Base-by-base conservation (phyloP, 1,140 invertebrate genomes). In the Heterodera carotae region DNA sequence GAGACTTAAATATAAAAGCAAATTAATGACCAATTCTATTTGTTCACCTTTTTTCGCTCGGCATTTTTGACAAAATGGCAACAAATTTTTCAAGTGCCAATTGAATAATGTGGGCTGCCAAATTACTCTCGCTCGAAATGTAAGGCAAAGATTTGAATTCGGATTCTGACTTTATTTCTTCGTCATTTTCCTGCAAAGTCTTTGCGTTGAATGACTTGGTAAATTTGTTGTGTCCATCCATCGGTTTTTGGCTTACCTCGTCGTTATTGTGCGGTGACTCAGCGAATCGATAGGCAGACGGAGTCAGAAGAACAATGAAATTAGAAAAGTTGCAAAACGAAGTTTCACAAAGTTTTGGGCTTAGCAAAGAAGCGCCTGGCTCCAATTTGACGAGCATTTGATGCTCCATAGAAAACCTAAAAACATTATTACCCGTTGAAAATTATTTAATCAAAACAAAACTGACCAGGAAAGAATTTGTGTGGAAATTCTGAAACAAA, bases 1-100 rank as follows among this genome's bases (percentile, higher is more conserved):
- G 31, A 78, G 48, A 39, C 77, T 78, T 43, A 78, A 79, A 53
- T 29, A 29, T 29, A 66, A 66, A 66, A 29, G 10, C 29, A 31
- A 10, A 15, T 25, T 5, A 39, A 15, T 18, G 64, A 74, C 6
- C 4, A 22, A 1, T 22, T 1, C 18, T 0, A 0, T 53, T 18
- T 18, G 2, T 8, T 29, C 25, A 78, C 77, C n/a, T 78, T 39
- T 69, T 74, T 48, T 78, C 77, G 34, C 77, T 64, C 1, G 77
- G 31, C 75, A 78, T 78, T 62, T 78, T 78, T 27, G 72, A 70
- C 33, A 78, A 60, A 18, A 78, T 78, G 12, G 36, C 48, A 60
- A 78, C 75, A 33, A 78, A 56, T 60, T 77, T 77, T 15, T 69
- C 68, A 2, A 77, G 53, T 8, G 76, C 10, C 76, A 77, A 31